Evolutionary conservation across 1,140 invertebrate genomes (phyloP).

Genomic region (Drosophila melanogaster): DNA sequence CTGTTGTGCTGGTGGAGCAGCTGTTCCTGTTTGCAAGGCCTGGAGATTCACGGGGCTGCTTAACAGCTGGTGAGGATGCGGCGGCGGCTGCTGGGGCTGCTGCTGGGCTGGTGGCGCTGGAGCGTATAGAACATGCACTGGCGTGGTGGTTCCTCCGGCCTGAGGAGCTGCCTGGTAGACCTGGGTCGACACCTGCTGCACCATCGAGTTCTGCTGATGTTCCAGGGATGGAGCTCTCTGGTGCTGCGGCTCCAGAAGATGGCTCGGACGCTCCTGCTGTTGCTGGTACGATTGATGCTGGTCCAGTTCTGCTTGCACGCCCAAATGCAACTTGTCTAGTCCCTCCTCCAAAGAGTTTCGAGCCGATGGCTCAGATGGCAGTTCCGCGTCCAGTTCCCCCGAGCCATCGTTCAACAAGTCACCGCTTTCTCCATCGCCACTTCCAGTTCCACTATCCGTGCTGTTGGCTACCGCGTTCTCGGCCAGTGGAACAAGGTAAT

Average conservation of each 20-base stretch:
- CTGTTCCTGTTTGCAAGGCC: slow-evolving; percentile 57
- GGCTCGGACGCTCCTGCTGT: slow-evolving; percentile 31
- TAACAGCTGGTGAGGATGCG: slow-evolving; percentile 68
- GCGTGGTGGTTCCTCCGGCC: slow-evolving; percentile 55
- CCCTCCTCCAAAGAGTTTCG: slow-evolving; percentile 73
- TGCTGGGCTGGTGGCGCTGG: slow-evolving; percentile 81
- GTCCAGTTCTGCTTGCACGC: slow-evolving; percentile 48
- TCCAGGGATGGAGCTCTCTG: slow-evolving; percentile 45
- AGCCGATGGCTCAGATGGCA: slow-evolving; percentile 56
- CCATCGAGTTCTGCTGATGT: slow-evolving; percentile 36
- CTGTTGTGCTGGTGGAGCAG: slow-evolving; percentile 35
- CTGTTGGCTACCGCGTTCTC: slow-evolving; percentile 48
- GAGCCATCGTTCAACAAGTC: slow-evolving; percentile 45
- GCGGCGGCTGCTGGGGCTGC: slow-evolving; percentile 30
- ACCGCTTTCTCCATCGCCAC: slow-evolving; percentile 53
- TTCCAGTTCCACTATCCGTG: slow-evolving; percentile 61
- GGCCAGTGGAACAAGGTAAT: slow-evolving; percentile 68
- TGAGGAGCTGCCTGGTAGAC: slow-evolving; percentile 50
- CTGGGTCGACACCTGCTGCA: slow-evolving; percentile 34
- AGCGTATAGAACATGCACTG: slow-evolving; percentile 79
- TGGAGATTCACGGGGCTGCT: slow-evolving; percentile 77
- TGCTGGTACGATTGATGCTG: slow-evolving; percentile 43
- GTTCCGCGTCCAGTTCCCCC: slow-evolving; percentile 40
- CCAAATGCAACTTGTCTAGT: slow-evolving; percentile 67
- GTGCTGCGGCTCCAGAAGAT: slow-evolving; percentile 43